These are phyloP conservation scores for Pachydiplax longipennis DNA, from an alignment of 2,888 invertebrate species.

Conservation along the genomic window DNA sequence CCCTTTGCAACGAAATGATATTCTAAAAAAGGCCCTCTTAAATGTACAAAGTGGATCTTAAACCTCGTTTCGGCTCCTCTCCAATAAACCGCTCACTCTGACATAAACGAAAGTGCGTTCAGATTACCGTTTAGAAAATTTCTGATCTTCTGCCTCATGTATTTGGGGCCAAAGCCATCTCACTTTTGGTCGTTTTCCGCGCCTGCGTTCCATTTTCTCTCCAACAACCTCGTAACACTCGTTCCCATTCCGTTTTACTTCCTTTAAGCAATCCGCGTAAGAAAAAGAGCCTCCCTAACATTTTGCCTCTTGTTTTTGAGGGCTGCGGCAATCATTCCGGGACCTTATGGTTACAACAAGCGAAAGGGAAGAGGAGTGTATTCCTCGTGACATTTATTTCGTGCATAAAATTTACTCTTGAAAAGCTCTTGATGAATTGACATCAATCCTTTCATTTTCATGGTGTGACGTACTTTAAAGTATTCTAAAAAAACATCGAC, in stretches of 20 bases:
- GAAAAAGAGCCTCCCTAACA: not conserved
- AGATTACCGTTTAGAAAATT: constrained; percentile 6
- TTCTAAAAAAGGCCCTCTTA: not conserved
- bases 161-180: not conserved
- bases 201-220: not conserved
- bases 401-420: not conserved
- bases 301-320: not conserved
- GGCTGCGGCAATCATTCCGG: not conserved
- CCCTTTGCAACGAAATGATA: not conserved
- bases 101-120: not conserved
- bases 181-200: not conserved
- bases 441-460: not conserved
- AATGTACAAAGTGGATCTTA: not conserved
- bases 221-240: not conserved
- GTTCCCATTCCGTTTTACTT: not conserved
- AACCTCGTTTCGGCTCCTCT: not conserved
- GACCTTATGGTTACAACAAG: not conserved
- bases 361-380: not conserved
- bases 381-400: not conserved
- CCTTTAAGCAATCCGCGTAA: not conserved
- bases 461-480: too few species aligned
- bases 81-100: not conserved
- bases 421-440: not conserved
- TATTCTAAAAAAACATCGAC: too few species aligned
- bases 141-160: not conserved